Evolutionary conservation across 2,888 invertebrate species (phyloP).

Genomic region (Thereva unica): DNA sequence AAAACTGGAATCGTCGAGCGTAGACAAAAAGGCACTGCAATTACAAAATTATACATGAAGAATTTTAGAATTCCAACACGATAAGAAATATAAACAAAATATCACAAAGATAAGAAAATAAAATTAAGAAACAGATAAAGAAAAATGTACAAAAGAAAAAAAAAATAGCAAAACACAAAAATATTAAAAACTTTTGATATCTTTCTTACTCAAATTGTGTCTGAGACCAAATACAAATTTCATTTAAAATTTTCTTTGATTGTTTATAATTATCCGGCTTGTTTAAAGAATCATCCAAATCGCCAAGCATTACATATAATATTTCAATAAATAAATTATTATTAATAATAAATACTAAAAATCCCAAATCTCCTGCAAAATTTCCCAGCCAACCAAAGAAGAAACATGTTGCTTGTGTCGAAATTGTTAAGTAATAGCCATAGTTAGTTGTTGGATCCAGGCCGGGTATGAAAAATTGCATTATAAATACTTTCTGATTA

Average conservation of each 20-base stretch:
- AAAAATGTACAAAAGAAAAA: no score
- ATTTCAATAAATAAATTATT: background rate
- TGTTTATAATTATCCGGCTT: background rate
- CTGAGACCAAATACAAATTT: background rate
- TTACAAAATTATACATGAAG: no score
- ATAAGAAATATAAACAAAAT: no score
- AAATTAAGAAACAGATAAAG: no score
- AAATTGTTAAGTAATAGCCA: background rate
- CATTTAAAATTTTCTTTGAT: background rate
- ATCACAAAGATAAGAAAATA: no score
- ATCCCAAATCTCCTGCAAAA: slow-evolving; percentile 5
- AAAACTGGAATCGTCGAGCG: no score
- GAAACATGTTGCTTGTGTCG: background rate
- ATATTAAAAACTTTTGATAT: no score
- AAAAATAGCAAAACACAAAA: no score
- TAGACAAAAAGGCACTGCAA: no score
- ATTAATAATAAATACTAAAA: background rate
- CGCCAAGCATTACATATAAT: background rate
- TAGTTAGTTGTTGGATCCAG: background rate
- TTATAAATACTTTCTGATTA: slow-evolving; percentile 2
- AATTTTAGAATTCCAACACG: no score
- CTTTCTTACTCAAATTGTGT: background rate
- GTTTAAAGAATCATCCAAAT: background rate
- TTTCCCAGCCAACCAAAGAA: slow-evolving; percentile 16
- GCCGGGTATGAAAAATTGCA: slow-evolving; percentile 20